Evolutionary conservation across 2,888 invertebrate genomes (phyloP), one percentile per base, ranked within the genome.

Genomic region (Silvanus unidentatus): DNA sequence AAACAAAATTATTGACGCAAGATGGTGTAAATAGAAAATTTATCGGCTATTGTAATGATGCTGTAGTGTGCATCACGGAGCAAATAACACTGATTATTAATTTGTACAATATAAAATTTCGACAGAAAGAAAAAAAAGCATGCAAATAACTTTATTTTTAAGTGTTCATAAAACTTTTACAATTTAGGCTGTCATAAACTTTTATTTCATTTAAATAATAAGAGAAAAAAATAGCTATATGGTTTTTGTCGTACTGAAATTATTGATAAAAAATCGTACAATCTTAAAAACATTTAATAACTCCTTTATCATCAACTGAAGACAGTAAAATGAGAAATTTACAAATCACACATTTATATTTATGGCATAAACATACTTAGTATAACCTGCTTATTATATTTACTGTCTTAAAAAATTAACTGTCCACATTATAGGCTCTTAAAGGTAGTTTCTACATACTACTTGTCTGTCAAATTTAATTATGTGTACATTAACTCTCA

Each of bases 301-400:
- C 47, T 43, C 29, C 44, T 48, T 48, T 48, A 48, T 48, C 48
- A 44, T 42, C 34, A 35, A 39, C 27, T 44, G 40, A 28, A 35
- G 48, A 22, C 41, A 43, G 40, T 44, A 47, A 47, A 42, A 37
- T 40, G 38, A 30, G 36, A 36, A 35, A 44, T 48, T 48, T 48
- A 44, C 48, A 48, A 44, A 47, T 47, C 41, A 42, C 40, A 42
- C 44, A 42, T 32, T n/a, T 27, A 40, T 43, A 38, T 48, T 48
- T 44, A 48, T 44, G 44, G 42, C 42, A 41, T 47, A 36, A 41
- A 41, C 40, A 42, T 42, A 44, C 48, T 48, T 48, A 45, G 44
- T 43, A 42, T 37, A 34, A 41, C 40, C 13, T 36, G 35, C 44
- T 48, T 48, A 48, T 48, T 48, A 40, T 44, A 41, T 43, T 32